phyloP scores from a whole-genome alignment of 2,113 vertebrate genomes.

The Pelobates fuscus region DNA sequence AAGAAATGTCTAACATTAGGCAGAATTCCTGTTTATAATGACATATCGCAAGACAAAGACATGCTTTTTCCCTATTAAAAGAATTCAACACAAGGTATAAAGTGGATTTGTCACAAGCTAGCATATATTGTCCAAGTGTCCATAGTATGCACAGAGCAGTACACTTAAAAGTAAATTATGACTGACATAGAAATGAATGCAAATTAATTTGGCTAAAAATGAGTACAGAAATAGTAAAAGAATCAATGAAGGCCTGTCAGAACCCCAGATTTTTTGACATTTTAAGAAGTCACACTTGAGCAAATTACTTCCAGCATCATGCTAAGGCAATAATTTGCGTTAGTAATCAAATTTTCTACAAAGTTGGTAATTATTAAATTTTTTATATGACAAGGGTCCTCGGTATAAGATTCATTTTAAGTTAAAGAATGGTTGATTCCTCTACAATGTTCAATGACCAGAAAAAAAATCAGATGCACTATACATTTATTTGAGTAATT shows the following conservation, averaged over 20 bases:
- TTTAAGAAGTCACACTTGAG: slow-evolving; percentile 10
- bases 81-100: not conserved
- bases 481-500: slow-evolving; percentile 14
- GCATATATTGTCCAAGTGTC: not conserved
- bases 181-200: slow-evolving; percentile 18
- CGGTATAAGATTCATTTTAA: slow-evolving; percentile 1
- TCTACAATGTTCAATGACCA: slow-evolving; percentile 3
- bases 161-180: slow-evolving; percentile 11
- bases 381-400: slow-evolving; percentile 25
- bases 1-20: slow-evolving; percentile 36
- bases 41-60: slow-evolving; percentile 33
- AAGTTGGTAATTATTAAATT: slow-evolving; percentile 21
- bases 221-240: slow-evolving; percentile 2
- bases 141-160: not conserved
- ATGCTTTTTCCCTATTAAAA: not conserved
- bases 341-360: slow-evolving; percentile 41
- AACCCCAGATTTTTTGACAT: slow-evolving; percentile 32
- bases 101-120: not conserved
- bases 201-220: slow-evolving; percentile 51
- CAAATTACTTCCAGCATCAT: slow-evolving; percentile 52
- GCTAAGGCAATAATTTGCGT: slow-evolving; percentile 46
- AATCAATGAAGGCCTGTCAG: slow-evolving; percentile 12
- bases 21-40: slow-evolving; percentile 43
- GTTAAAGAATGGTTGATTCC: slow-evolving; percentile 8
- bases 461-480: not conserved